Evolutionary conservation across 2,113 vertebrate genomes (phyloP).

Genomic region (Tetrao urogallus): DNA sequence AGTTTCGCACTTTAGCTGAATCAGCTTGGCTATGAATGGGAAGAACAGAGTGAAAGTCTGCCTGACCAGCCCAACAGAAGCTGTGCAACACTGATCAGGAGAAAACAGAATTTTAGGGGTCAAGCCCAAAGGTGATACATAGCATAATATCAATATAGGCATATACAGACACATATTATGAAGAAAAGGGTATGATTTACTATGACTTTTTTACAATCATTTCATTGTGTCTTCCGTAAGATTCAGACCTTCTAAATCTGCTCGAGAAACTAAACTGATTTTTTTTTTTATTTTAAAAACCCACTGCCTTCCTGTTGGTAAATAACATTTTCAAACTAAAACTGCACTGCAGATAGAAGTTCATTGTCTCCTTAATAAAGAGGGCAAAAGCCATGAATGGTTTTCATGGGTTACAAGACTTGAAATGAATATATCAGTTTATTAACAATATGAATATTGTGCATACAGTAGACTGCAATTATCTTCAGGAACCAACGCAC

Average conservation of each 20-base stretch:
- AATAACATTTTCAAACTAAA: background rate
- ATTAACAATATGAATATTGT: background rate
- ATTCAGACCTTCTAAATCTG: background rate
- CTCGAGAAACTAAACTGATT: background rate
- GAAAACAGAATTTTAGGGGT: background rate
- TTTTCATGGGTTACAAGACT: background rate
- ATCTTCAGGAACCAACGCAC: background rate
- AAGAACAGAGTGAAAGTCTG: background rate
- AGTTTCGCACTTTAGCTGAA: background rate
- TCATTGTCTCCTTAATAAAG: background rate
- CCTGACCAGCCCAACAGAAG: background rate
- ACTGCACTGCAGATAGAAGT: background rate
- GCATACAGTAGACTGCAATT: background rate
- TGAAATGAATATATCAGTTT: background rate
- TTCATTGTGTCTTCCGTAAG: background rate
- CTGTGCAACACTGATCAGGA: background rate
- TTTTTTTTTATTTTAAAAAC: background rate
- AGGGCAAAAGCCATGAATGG: background rate
- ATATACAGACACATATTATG: rapidly evolving
- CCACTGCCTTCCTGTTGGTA: background rate
- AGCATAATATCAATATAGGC: background rate
- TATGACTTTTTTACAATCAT: background rate
- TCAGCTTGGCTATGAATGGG: background rate
- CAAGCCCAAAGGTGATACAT: background rate
- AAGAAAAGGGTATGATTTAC: background rate